phyloP scores from a whole-genome alignment of 37 sponge, comb jelly and placozoan species.

The Hexactinellida sp. region DNA sequence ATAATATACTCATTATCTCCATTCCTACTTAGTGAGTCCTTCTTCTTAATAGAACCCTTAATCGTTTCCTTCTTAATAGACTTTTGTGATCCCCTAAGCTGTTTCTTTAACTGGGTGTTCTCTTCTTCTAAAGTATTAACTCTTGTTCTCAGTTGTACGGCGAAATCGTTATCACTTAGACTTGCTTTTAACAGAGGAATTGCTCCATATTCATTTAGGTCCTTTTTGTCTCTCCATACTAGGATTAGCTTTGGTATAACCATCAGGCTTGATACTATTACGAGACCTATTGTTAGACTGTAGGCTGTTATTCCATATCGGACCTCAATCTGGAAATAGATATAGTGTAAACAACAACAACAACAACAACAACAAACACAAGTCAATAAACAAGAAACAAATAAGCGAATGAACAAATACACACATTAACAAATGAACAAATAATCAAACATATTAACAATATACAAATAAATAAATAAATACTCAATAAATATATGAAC shows the following conservation, averaged over 20 bases:
- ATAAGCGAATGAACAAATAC: too few species aligned
- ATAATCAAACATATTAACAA: too few species aligned
- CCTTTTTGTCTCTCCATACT: background rate
- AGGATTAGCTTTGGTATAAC: background rate
- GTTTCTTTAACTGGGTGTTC: background rate
- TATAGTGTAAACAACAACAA: too few species aligned
- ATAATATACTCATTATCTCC: too few species aligned
- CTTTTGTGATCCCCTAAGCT: background rate
- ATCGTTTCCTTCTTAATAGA: background rate
- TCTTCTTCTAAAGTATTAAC: background rate
- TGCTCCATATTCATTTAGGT: background rate
- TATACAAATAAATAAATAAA: too few species aligned
- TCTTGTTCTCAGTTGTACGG: background rate
- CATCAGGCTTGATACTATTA: background rate
- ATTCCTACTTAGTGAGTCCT: background rate
- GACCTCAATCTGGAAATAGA: background rate
- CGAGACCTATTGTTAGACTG: background rate
- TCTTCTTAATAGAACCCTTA: background rate
- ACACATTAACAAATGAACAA: too few species aligned
- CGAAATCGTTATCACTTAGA: background rate
- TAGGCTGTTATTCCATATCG: background rate
- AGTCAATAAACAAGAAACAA: too few species aligned
- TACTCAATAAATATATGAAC: too few species aligned
- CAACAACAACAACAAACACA: too few species aligned
- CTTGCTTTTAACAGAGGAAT: background rate